Conservation (phyloP, 1,140 invertebrate species). For the Prorops nasuta region DNA sequence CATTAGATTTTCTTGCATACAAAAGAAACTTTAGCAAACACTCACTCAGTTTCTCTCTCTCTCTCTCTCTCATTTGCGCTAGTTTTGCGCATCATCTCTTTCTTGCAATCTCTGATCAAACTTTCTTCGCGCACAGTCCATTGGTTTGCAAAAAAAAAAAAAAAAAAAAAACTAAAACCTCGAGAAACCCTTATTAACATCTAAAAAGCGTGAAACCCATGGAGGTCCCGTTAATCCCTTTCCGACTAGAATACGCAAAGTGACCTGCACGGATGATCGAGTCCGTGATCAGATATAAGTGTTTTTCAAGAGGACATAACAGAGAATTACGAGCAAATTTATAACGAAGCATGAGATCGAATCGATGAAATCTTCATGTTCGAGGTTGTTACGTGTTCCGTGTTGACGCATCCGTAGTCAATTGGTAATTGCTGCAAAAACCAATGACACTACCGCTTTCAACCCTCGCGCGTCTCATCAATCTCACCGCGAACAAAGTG, state of each 20-base stretch:
- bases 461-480: no score
- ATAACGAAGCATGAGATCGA: slow-evolving; percentile 37
- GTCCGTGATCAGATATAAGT: not conserved
- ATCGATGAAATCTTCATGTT: slow-evolving; percentile 26
- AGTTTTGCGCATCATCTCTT: no score
- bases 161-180: no score
- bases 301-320: slow-evolving; percentile 16
- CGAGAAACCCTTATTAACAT: no score
- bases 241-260: not conserved
- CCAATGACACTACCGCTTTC: slow-evolving; percentile 28
- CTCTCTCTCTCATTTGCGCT: no score
- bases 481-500: no score
- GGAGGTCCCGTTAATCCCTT: not conserved
- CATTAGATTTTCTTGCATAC: not conserved
- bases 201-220: no score
- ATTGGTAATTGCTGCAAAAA: slow-evolving; percentile 41
- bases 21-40: no score
- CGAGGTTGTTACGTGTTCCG: slow-evolving; percentile 19
- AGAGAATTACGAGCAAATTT: slow-evolving; percentile 34
- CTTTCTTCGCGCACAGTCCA: no score
- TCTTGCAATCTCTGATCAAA: no score
- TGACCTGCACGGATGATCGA: not conserved
- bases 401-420: slow-evolving; percentile 32
- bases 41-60: no score
- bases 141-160: no score